Conservation (phyloP, 1,140 invertebrate genomes). For the Mactra quadrangularis region DNA sequence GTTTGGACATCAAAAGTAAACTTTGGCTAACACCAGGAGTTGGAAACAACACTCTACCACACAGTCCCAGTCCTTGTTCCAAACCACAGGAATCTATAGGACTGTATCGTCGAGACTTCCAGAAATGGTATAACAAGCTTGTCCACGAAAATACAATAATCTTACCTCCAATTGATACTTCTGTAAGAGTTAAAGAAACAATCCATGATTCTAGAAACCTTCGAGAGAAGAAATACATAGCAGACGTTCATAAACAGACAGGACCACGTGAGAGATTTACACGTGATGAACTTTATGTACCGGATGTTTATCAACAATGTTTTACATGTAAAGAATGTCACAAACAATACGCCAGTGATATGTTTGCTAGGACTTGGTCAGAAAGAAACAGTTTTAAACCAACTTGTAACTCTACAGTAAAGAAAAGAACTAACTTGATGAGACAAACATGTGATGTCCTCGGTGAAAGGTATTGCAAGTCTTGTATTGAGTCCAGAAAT, state of each 20-base stretch:
- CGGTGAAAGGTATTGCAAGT: constrained; percentile 44
- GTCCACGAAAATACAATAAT: constrained; percentile 48
- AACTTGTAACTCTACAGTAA: background rate
- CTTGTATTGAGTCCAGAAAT: constrained; percentile 52
- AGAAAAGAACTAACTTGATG: background rate
- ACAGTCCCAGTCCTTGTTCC: background rate
- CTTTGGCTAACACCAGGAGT: constrained; percentile 53
- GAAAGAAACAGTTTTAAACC: background rate
- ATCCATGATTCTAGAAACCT: constrained; percentile 31
- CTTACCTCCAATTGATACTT: constrained; percentile 39
- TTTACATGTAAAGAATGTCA: constrained; percentile 53
- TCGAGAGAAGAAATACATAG: constrained; percentile 48
- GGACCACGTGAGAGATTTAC: constrained; percentile 43
- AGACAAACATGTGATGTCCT: constrained; percentile 50
- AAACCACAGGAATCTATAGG: constrained; percentile 23
- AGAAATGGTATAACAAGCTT: constrained; percentile 4
- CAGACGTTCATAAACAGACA: background rate
- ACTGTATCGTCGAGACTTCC: constrained; percentile 25
- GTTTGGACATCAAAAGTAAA: constrained; percentile 15
- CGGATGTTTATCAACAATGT: constrained; percentile 49
- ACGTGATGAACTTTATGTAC: constrained; percentile 34
- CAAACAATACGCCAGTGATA: constrained; percentile 38
- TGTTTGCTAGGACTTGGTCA: constrained; percentile 11
- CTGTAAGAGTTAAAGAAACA: constrained; percentile 17
- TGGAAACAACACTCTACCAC: constrained; percentile 40